Evolutionary conservation across 2,113 vertebrate species (phyloP), one percentile per base, ranked within the genome.

Genomic region (Triplophysa siluroides): DNA sequence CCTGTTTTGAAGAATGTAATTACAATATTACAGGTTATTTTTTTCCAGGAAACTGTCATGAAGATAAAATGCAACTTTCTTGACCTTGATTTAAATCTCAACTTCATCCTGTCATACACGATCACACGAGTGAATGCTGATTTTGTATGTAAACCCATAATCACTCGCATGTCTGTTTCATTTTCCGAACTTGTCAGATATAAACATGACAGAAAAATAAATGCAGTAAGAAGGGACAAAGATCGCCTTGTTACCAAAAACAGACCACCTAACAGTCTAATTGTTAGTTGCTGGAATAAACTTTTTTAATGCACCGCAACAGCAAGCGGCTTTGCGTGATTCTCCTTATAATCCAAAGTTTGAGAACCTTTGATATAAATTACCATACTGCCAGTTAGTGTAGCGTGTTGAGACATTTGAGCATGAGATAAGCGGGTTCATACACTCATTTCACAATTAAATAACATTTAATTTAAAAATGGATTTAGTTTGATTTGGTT

Each of bases 221-320:
- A 84, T 52, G 74, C 23, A 45, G 47, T 71, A 82, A 65, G 41
- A 64, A 50, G 61, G 45, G 23, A 80, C 54, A 72, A 18, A n/a
- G 56, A 60, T 54, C n/a, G 14, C 52, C 16, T 54, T 19, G 13
- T 16, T 50, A 19, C 4, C 68, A 19, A 62, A 41, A 54, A 60
- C 2, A 62, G 16, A 74, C 8, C 23, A 58, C n/a, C n/a, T n/a
- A n/a, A n/a, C n/a, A n/a, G n/a, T n/a, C n/a, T n/a, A n/a, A n/a
- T n/a, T n/a, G n/a, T n/a, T n/a, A n/a, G n/a, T n/a, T n/a, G n/a
- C n/a, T n/a, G n/a, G n/a, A n/a, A n/a, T n/a, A n/a, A n/a, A n/a
- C n/a, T n/a, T n/a, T n/a, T n/a, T n/a, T n/a, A n/a, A n/a, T n/a
- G n/a, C n/a, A n/a, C n/a, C n/a, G n/a, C n/a, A n/a, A n/a, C n/a